Conservation (phyloP, 1,140 invertebrate genomes). For the Hesperophylax magnus region DNA sequence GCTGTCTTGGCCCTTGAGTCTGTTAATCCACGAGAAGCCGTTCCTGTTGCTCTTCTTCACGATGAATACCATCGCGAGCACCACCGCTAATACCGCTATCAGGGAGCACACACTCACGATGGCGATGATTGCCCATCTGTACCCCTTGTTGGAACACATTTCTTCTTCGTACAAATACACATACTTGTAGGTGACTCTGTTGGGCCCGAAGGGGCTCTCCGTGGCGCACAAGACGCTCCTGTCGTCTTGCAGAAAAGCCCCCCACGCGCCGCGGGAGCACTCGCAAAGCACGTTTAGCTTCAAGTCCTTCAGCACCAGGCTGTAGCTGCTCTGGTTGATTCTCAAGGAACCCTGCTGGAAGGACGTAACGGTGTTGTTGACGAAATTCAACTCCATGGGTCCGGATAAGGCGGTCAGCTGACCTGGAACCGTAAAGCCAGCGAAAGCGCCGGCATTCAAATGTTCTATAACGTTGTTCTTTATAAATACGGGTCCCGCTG, state of each 20-base stretch:
- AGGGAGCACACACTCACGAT: neutral
- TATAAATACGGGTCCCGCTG: slow-evolving; percentile 75
- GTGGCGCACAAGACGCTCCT: neutral
- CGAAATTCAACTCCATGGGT: slow-evolving; percentile 73
- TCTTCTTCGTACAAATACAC: slow-evolving; percentile 40
- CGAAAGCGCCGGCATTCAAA: slow-evolving; percentile 74
- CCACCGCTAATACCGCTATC: neutral
- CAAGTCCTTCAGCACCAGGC: slow-evolving; percentile 72
- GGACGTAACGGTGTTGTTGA: slow-evolving; percentile 75
- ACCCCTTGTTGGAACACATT: slow-evolving; percentile 68
- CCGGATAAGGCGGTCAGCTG: slow-evolving; percentile 63
- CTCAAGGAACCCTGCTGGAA: slow-evolving; percentile 73
- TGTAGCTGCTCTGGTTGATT: slow-evolving; percentile 72
- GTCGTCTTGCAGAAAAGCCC: neutral
- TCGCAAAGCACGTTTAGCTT: slow-evolving; percentile 74
- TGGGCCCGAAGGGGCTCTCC: neutral
- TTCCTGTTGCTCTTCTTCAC: slow-evolving; percentile 52
- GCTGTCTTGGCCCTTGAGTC: neutral
- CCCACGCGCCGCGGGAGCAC: slow-evolving; percentile 62
- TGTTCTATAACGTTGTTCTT: slow-evolving; percentile 76
- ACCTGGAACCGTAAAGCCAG: slow-evolving; percentile 71
- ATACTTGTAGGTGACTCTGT: neutral
- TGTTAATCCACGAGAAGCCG: slow-evolving; percentile 41
- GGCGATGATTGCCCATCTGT: slow-evolving; percentile 54
- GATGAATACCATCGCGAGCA: slow-evolving; percentile 58